phyloP scores from a whole-genome alignment of 2,797 vertebrate genomes.

The Aeoliscus strigatus region DNA sequence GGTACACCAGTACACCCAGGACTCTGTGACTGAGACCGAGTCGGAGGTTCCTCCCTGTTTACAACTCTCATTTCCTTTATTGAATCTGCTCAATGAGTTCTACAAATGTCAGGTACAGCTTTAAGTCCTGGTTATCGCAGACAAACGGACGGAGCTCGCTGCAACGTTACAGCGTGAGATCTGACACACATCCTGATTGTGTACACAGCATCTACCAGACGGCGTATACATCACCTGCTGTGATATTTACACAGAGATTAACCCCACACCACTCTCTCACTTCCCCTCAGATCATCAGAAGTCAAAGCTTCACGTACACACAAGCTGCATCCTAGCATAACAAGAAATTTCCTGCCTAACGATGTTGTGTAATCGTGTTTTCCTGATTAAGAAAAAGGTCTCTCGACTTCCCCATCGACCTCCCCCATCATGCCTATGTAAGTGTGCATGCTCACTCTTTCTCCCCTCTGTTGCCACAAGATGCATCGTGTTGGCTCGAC shows the following conservation, averaged over 20 bases:
- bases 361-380: too few relatives aligned
- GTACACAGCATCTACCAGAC: constrained; percentile 11
- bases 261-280: neutral
- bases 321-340: too few relatives aligned
- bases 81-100: neutral
- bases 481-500: too few relatives aligned
- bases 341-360: too few relatives aligned
- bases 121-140: neutral
- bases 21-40: neutral
- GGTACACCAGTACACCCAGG: neutral
- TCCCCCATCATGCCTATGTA: too few relatives aligned
- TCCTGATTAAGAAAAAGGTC: too few relatives aligned
- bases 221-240: neutral
- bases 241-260: constrained; percentile 27
- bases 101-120: neutral
- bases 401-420: too few relatives aligned
- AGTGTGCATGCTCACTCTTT: too few relatives aligned
- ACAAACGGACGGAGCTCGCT: neutral
- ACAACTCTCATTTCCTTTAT: neutral
- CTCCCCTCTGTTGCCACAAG: too few relatives aligned
- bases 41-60: neutral
- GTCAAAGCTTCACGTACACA: too few relatives aligned
- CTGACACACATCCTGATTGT: constrained; percentile 1
- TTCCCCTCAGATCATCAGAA: too few relatives aligned
- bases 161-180: neutral